Conservation (phyloP, 2,888 invertebrate genomes). For the Orthosia incerta region DNA sequence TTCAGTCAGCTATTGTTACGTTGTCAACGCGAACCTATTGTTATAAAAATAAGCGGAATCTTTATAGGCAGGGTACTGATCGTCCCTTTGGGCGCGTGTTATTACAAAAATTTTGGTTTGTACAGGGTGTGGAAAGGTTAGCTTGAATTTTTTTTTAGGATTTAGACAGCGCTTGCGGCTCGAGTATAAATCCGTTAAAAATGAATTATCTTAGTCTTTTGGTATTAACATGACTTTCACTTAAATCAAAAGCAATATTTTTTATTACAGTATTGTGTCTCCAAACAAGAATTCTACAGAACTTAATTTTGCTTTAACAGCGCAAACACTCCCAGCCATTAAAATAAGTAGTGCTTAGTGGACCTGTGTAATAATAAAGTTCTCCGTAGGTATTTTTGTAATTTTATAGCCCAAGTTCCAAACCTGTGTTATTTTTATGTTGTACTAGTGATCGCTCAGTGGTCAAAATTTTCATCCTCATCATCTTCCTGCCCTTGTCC, state of each 20-base stretch:
- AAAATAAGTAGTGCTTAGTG: not conserved
- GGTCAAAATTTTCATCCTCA: too few relatives aligned
- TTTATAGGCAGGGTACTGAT: slow-evolving; percentile 20
- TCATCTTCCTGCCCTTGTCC: too few relatives aligned
- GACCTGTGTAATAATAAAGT: not conserved
- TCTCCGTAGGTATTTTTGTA: too few relatives aligned
- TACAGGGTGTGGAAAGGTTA: slow-evolving; percentile 16
- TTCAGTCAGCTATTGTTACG: slow-evolving; percentile 26
- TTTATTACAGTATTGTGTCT: too few relatives aligned
- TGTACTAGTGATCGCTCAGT: too few relatives aligned
- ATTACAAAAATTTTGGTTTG: slow-evolving; percentile 1
- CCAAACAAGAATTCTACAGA: not conserved
- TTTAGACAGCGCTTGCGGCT: not conserved
- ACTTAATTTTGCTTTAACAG: not conserved
- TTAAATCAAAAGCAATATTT: not conserved
- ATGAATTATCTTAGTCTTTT: too few relatives aligned
- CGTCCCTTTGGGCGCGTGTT: not conserved
- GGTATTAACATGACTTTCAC: not conserved
- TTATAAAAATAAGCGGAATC: slow-evolving; percentile 46
- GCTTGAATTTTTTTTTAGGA: not conserved
- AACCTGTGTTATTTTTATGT: too few relatives aligned
- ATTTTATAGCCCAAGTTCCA: too few relatives aligned
- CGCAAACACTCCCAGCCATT: not conserved
- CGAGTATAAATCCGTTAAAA: too few relatives aligned
- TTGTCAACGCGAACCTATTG: slow-evolving; percentile 46